Conservation (phyloP, 2,797 vertebrate species). For the Vireo griseus region DNA sequence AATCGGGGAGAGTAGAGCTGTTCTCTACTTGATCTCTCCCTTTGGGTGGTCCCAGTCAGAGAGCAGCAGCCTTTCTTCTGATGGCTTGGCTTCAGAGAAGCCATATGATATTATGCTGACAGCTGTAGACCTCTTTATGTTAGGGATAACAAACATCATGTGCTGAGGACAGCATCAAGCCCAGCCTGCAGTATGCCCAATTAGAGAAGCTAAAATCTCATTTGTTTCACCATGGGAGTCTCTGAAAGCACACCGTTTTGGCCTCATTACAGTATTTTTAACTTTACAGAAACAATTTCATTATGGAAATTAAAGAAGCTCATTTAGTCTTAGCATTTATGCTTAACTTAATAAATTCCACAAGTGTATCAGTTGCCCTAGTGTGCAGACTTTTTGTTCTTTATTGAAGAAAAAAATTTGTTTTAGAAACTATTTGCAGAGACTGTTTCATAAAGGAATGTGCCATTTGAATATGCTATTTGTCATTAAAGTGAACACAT, state of each 20-base stretch:
- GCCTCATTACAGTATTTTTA: slow-evolving; percentile 86
- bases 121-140: slow-evolving; percentile 83
- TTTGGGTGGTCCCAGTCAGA: slow-evolving; percentile 80
- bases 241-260: slow-evolving; percentile 81
- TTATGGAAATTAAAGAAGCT: slow-evolving; percentile 85
- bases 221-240: slow-evolving; percentile 83
- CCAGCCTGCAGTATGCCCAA: slow-evolving; percentile 82
- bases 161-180: slow-evolving; percentile 76
- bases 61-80: slow-evolving; percentile 64
- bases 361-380: slow-evolving; percentile 70
- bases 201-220: slow-evolving; percentile 86
- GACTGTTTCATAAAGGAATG: slow-evolving; percentile 21
- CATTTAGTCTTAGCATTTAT: slow-evolving; percentile 75
- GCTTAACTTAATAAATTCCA: slow-evolving; percentile 77
- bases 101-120: slow-evolving; percentile 73
- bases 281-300: slow-evolving; percentile 85
- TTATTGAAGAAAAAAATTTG: slow-evolving; percentile 63
- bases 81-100: slow-evolving; percentile 74
- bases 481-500: slow-evolving; percentile 37
- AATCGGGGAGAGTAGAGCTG: slow-evolving; percentile 72
- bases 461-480: slow-evolving; percentile 25
- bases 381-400: slow-evolving; percentile 57
- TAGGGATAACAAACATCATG: slow-evolving; percentile 81
- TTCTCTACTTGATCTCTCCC: slow-evolving; percentile 77
- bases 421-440: slow-evolving; percentile 33